Conservation (phyloP, 2,797 vertebrate genomes). For the Labroides dimidiatus region DNA sequence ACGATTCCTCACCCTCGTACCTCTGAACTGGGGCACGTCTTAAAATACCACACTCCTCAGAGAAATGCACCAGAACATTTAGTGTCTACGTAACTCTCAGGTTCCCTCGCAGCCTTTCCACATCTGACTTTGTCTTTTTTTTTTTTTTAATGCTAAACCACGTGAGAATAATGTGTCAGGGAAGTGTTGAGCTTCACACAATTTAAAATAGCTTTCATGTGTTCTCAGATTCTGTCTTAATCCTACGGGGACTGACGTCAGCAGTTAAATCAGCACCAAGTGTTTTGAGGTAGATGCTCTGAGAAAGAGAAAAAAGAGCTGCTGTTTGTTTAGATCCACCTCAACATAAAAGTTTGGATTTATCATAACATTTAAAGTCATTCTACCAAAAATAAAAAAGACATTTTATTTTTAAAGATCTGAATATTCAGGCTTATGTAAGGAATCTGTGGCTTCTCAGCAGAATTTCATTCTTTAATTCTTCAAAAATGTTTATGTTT, state of each 20-base stretch:
- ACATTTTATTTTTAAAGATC: too few relatives aligned
- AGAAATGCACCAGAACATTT: slow-evolving; percentile 69
- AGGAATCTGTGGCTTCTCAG: too few relatives aligned
- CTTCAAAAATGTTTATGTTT: too few relatives aligned
- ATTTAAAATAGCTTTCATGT: slow-evolving; percentile 42
- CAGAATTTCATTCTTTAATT: too few relatives aligned
- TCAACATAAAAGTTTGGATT: neutral
- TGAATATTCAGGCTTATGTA: too few relatives aligned
- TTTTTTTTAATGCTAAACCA: slow-evolving; percentile 12
- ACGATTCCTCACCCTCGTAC: slow-evolving; percentile 39
- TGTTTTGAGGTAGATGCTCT: neutral
- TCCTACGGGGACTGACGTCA: slow-evolving; percentile 10
- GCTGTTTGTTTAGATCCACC: neutral
- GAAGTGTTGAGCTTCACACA: slow-evolving; percentile 31
- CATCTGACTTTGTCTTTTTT: neutral
- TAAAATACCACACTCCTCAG: slow-evolving; percentile 70
- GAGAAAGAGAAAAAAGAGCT: neutral
- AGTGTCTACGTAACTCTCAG: slow-evolving; percentile 36
- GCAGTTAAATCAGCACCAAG: neutral
- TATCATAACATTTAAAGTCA: neutral
- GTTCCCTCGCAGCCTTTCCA: slow-evolving; percentile 25
- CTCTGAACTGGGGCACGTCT: slow-evolving; percentile 72
- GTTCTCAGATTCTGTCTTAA: slow-evolving; percentile 2
- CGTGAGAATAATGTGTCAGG: slow-evolving; percentile 27
- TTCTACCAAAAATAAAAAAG: too few relatives aligned